phyloP scores from a whole-genome alignment of 2,888 invertebrate genomes.

The Halictus ligatus region DNA sequence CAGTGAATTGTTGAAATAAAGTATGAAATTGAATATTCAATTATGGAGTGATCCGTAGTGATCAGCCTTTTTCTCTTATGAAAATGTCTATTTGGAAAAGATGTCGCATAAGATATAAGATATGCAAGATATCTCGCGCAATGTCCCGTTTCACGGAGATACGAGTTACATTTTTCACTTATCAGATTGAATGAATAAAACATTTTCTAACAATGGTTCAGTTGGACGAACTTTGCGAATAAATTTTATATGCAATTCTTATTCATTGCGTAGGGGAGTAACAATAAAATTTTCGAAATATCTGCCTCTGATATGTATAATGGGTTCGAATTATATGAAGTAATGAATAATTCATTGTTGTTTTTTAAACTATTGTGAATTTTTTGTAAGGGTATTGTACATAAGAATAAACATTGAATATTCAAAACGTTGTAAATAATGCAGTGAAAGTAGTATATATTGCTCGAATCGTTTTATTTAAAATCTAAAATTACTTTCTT shows the following conservation, averaged over 20 bases:
- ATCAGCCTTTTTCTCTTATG: not conserved
- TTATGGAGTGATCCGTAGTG: no score
- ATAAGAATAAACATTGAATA: not conserved
- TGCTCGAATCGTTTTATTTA: no score
- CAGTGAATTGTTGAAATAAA: not conserved
- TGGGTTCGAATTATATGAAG: not conserved
- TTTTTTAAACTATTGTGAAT: not conserved
- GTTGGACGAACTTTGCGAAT: not conserved
- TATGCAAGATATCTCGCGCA: not conserved
- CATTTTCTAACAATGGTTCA: not conserved
- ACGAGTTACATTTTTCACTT: not conserved
- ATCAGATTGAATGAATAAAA: slow-evolving; percentile 1
- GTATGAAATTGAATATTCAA: not conserved
- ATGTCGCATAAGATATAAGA: not conserved
- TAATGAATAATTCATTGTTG: no score
- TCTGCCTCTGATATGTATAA: not conserved
- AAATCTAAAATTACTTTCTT: no score
- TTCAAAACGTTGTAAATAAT: not conserved
- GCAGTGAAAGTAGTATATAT: not conserved
- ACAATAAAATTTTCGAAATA: not conserved
- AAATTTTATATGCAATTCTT: not conserved
- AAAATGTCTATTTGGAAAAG: not conserved
- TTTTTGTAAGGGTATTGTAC: not conserved
- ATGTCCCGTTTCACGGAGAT: not conserved
- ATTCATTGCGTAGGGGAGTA: not conserved